Percentiles rank a stretch among this genome's conserved stretches.
phyloP scores from a whole-genome alignment of 2,888 invertebrate genomes.

The Phyllotreta striolata region DNA sequence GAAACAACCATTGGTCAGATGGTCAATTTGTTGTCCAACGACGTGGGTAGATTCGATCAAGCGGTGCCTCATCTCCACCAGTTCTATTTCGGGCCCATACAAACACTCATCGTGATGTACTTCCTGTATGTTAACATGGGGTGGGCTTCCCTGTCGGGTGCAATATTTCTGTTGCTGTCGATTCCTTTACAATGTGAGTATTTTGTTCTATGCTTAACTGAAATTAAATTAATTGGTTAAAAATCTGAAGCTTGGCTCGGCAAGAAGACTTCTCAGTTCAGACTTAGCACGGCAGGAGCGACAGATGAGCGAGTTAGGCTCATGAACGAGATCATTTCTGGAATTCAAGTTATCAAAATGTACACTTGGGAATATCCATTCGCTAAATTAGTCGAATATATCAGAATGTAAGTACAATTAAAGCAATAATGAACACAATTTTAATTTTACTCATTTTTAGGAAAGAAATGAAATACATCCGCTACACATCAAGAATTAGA shows the following conservation, averaged over 20 bases:
- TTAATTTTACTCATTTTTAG: conserved; percentile 57
- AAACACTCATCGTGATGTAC: conserved; percentile 65
- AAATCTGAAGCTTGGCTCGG: conserved; percentile 59
- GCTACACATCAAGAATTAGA: conserved; percentile 69
- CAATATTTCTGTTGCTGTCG: conserved; percentile 54
- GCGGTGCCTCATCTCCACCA: conserved; percentile 36
- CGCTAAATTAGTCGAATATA: conserved; percentile 73
- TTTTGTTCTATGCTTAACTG: background rate
- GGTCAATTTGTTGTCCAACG: conserved; percentile 74
- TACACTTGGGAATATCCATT: conserved; percentile 95
- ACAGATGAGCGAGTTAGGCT: conserved; percentile 86
- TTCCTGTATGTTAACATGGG: conserved; percentile 62
- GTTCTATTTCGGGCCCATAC: conserved; percentile 60
- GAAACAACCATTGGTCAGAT: conserved; percentile 77
- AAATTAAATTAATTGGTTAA: background rate
- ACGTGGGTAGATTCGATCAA: conserved; percentile 83
- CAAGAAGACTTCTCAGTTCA: conserved; percentile 76
- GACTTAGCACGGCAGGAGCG: conserved; percentile 77
- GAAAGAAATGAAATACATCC: conserved; percentile 72
- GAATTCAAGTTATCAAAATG: conserved; percentile 94
- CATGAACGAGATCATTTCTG: conserved; percentile 90
- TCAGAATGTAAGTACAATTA: conserved; percentile 62
- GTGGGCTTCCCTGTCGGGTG: conserved; percentile 57
- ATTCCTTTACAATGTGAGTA: conserved; percentile 52
- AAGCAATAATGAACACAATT: no score